Base-by-base conservation (phyloP, 2,888 invertebrate genomes). In the Autographa pulchrina region DNA sequence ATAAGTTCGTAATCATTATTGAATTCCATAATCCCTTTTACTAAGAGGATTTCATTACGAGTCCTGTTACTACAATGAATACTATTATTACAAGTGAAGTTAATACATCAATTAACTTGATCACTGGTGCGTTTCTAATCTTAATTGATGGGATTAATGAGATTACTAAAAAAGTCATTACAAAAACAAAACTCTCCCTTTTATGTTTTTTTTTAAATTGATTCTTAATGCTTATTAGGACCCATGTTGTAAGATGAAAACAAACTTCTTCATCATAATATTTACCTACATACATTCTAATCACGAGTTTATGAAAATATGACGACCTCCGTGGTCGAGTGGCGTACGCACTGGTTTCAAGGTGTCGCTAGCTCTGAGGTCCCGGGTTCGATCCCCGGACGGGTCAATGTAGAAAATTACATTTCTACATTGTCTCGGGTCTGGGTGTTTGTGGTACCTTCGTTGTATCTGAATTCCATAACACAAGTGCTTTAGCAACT, bases 31-130 rank as follows among this genome's bases (percentile, higher is more conserved):
- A 72, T 71, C 72, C 77, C 77, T 59, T 80, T 77, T 71, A 76
- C 66, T 77, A 72, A 72, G 77, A 65, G 77, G 77, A 80, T 80
- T 77, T 60, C 31, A 59, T 35, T 77, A 72, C 72, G 67, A 54
- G 54, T 52, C n/a, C 54, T 54, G 66, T 20, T 56, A 25, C 20
- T 56, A 25, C 0, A 20, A 25, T 25, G 25, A 20, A 25, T 20
- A 56, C 54, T n/a, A n/a, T 25, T 54, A 20, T 52, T n/a, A 18
- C 54, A 56, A 20, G 11, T 4, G 7, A 25, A 56, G 54, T 14
- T 56, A 20, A 11, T 25, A 48, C 13, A 56, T 20, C 5, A 25
- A 25, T 20, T 20, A 56, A 25, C 20, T 56, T 25, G 20, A 25
- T 25, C 13, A 5, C 20, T 56, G 13, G 20, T 54, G 20, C 25